Evolutionary conservation across 2,888 invertebrate species (phyloP), one percentile per base, ranked within the genome.

Genomic region (Nomada ruficornis): DNA sequence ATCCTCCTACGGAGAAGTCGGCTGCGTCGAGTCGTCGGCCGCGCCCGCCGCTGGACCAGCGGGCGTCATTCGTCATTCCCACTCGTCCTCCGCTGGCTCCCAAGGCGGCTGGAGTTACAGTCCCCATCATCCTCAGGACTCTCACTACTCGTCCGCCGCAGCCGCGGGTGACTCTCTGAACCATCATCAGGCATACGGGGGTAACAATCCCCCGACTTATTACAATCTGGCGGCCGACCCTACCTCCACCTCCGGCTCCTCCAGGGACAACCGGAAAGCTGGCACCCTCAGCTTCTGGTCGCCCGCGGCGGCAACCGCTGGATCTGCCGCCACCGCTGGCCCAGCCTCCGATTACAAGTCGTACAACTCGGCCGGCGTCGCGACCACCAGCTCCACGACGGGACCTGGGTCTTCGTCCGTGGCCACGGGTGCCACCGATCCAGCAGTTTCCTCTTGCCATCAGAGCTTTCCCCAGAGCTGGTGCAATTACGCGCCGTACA

Each of bases 51-150:
- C 91, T 52, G 95, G 95, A 80, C 96, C 95, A 91, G 95, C 96
- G 70, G 96, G 97, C 63, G 97, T 97, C 91, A 97, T 97, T 91
- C 95, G 97, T 88, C 97, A 97, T 94, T 96, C 97, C 89, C 95
- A 95, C 81, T 93, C 93, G 42, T 92, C 93, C 20, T 91, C 93
- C 44, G 92, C 92, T 52, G 92, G 91, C 44, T 92, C 92, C 83
- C 96, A 96, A 88, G 94, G 93, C 90, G 94, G 94, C 83, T 97
- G 97, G 97, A 96, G 96, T 91, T 97, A 97, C 94, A 96, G 96
- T 47, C 96, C 96, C 0, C 95, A 95, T 91, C 94, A 94, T 89
- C 92, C 93, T 11, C 93, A 93, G 85, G 93, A 93, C 78, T 87
- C 91, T 47, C 93, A 93, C 75, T 93, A 93, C 88, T 79, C 92